A percentile compares a stretch with the other conserved stretches of the same genome.
Evolutionary conservation across 2,113 vertebrate species (phyloP).

Genomic region (Cyanistes caeruleus): DNA sequence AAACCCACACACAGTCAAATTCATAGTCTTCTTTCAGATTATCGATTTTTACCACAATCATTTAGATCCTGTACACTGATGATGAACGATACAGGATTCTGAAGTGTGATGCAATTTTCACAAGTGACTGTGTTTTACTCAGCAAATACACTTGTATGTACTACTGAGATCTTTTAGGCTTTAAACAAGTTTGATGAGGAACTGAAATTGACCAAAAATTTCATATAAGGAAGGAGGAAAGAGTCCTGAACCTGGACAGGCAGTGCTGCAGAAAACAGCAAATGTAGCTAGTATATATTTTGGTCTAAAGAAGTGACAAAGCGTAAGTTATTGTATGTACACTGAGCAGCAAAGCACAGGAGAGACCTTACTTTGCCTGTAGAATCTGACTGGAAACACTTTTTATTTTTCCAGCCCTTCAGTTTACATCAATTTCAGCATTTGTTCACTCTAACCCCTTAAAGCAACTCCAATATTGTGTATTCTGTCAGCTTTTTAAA

Average conservation of each 20-base stretch:
- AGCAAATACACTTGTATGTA: not conserved
- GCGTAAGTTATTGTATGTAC: not conserved
- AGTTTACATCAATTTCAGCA: not conserved
- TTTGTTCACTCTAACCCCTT: not conserved
- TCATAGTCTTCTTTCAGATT: not conserved
- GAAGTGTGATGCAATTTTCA: not conserved
- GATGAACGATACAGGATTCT: not conserved
- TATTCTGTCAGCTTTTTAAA: not conserved
- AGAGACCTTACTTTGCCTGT: not conserved
- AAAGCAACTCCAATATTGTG: not conserved
- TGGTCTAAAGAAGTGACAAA: not conserved
- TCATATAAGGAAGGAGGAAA: not conserved
- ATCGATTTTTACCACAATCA: not conserved
- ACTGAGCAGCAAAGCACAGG: rapidly evolving
- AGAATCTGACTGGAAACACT: not conserved
- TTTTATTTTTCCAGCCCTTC: not conserved
- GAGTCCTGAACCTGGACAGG: not conserved
- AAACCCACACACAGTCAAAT: rapidly evolving
- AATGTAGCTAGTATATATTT: not conserved
- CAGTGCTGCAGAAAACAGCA: not conserved
- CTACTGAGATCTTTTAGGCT: not conserved
- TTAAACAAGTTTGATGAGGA: not conserved
- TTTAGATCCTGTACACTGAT: not conserved
- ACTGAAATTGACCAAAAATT: not conserved
- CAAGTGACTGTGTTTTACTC: not conserved